Conservation (phyloP, 2,888 invertebrate genomes). For the Oscheius sp. region DNA sequence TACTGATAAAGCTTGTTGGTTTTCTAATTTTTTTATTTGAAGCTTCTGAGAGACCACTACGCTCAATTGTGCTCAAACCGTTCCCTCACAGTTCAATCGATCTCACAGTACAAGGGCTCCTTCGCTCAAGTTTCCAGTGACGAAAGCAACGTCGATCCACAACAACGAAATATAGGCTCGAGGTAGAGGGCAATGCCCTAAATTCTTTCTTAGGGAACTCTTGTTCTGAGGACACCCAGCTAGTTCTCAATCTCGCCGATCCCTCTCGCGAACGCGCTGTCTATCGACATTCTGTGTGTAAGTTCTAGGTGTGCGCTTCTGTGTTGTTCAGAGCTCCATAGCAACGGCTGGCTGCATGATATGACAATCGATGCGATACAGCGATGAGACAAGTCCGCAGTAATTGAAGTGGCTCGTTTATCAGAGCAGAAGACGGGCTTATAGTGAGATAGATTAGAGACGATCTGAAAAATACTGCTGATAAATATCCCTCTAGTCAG, state of each 20-base stretch:
- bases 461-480: too few relatives aligned
- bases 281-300: too few relatives aligned
- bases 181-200: neutral
- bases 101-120: neutral
- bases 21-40: neutral
- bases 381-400: neutral
- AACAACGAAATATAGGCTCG: neutral
- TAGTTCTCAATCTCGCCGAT: neutral
- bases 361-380: neutral
- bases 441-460: too few relatives aligned
- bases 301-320: neutral
- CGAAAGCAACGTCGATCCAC: too few relatives aligned
- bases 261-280: too few relatives aligned
- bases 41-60: constrained; percentile 8
- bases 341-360: constrained; percentile 9
- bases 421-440: too few relatives aligned
- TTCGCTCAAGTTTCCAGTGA: neutral
- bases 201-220: neutral
- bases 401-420: too few relatives aligned
- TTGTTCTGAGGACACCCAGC: neutral
- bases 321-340: neutral
- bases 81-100: neutral
- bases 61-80: constrained; percentile 1
- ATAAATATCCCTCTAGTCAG: too few relatives aligned
- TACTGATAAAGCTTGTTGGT: constrained; percentile 19